Evolutionary conservation across 2,797 vertebrate species (phyloP).

Genomic region (Hipposideros larvatus): DNA sequence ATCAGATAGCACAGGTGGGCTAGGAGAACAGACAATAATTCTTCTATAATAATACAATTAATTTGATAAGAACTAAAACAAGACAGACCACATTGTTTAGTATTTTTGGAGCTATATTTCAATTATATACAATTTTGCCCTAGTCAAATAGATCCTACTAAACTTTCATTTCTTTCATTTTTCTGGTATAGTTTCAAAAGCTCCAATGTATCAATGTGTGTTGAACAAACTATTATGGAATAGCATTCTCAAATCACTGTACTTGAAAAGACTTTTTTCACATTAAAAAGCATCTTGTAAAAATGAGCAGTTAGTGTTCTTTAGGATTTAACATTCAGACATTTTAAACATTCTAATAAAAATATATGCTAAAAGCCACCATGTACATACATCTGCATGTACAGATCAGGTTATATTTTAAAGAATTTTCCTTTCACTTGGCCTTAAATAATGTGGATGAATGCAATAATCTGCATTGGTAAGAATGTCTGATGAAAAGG

Average conservation of each 20-base stretch:
- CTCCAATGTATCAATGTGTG: not conserved
- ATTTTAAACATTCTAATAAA: slow-evolving; percentile 44
- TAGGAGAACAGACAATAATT: not conserved
- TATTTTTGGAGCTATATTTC: not conserved
- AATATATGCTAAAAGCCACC: not conserved
- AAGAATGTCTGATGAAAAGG: not conserved
- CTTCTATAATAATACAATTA: not conserved
- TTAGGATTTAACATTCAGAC: slow-evolving; percentile 3
- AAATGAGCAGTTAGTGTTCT: not conserved
- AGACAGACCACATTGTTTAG: not conserved
- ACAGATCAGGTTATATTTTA: not conserved
- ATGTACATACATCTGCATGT: not conserved
- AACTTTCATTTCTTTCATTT: slow-evolving; percentile 27
- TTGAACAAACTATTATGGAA: not conserved
- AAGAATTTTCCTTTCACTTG: not conserved
- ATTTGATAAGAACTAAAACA: not conserved
- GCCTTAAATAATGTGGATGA: not conserved
- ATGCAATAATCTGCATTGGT: not conserved
- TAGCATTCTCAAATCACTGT: not conserved
- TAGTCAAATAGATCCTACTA: not conserved
- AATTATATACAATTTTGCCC: not conserved
- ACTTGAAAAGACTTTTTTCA: slow-evolving; percentile 3
- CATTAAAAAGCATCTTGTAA: not conserved
- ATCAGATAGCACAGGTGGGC: not conserved
- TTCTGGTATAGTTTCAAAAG: not conserved